Conservation (phyloP, 2,888 invertebrate genomes). For the Troglohyphantes excavatus region DNA sequence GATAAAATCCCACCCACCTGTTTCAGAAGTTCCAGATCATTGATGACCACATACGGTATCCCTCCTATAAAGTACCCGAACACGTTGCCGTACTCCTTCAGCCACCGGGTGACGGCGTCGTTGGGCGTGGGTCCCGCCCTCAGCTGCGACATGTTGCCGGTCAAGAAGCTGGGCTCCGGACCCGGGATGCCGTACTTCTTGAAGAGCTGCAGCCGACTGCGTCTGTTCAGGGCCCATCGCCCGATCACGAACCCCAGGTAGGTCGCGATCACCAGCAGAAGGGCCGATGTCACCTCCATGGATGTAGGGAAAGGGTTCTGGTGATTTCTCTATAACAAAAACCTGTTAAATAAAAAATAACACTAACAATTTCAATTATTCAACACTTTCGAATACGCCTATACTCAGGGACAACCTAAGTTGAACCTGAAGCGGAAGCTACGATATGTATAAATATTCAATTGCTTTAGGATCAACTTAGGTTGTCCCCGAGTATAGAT, state of each 20-base stretch:
- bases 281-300: conserved; percentile 40
- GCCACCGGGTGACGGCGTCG: conserved; percentile 38
- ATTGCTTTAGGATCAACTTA: no score
- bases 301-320: not conserved
- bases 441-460: no score
- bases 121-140: conserved; percentile 53
- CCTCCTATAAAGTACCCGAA: conserved; percentile 64
- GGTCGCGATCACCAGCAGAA: not conserved
- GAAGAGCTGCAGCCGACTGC: conserved; percentile 19
- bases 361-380: no score
- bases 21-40: conserved; percentile 76
- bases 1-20: conserved; percentile 74
- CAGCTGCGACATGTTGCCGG: conserved; percentile 44
- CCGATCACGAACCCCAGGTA: not conserved
- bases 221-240: conserved; percentile 34
- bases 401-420: no score
- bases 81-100: conserved; percentile 61
- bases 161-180: conserved; percentile 28
- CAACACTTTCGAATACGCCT: no score
- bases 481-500: no score
- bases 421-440: no score
- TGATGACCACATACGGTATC: conserved; percentile 55
- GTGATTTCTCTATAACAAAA: not conserved
- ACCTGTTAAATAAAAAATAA: no score
- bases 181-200: conserved; percentile 48